Conservation (phyloP, 2,888 invertebrate genomes). For the Amaurobius ferox region DNA sequence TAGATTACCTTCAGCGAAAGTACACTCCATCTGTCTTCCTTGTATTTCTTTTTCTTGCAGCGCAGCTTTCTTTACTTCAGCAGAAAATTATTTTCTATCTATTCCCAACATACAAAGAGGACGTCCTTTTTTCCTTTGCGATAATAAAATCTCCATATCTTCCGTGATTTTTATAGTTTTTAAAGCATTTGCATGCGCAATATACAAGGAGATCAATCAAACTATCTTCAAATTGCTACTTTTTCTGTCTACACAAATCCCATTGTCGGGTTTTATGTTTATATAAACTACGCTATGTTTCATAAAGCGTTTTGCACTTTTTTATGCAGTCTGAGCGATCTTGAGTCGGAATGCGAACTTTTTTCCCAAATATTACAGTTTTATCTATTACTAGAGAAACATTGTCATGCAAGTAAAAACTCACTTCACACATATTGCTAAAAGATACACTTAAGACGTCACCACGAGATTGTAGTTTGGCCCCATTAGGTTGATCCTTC, state of each 20-base stretch:
- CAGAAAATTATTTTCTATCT: neutral
- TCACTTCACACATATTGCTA: no score
- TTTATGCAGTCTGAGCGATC: neutral
- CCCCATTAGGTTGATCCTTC: no score
- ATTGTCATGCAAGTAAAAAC: constrained; percentile 8
- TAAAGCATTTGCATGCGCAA: constrained; percentile 4
- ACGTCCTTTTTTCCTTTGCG: neutral
- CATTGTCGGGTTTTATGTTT: neutral
- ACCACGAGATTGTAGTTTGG: no score
- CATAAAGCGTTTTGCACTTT: constrained; percentile 8
- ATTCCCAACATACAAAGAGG: constrained; percentile 5
- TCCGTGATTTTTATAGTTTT: constrained; percentile 10
- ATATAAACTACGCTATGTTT: constrained; percentile 7
- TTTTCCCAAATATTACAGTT: neutral
- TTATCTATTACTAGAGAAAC: neutral
- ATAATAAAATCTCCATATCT: constrained; percentile 7
- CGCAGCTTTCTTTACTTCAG: neutral
- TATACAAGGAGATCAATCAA: neutral
- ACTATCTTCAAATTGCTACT: no score
- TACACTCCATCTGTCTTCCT: neutral
- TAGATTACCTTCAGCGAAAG: neutral
- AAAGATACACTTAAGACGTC: no score
- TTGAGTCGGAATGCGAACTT: neutral
- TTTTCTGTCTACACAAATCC: constrained; percentile 6
- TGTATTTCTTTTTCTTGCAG: neutral